Base-by-base conservation (phyloP, 2,113 vertebrate species). In the Crotalus helleri region DNA sequence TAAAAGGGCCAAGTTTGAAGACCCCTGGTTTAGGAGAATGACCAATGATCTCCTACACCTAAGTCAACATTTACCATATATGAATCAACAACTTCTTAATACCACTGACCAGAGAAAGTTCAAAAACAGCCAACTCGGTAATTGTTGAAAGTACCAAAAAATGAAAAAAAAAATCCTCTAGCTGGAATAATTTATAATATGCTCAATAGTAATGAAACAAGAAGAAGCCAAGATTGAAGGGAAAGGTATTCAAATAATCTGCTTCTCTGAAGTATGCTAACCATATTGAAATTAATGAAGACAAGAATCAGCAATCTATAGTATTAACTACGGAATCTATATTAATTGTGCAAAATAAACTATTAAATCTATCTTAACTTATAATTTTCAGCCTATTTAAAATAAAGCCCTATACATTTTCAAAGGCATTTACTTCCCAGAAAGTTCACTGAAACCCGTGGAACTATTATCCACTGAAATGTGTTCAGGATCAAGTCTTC, bases 281-380 rank as follows among this genome's bases (percentile, higher is more conserved):
- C 90, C 81, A 94, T 24, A 92, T 55, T 54, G 89, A 94, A 95
- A 94, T 91, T 23, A 74, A 91, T 39, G 85, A 93, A 96, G 90
- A 90, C 58, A 94, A 95, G 88, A 91, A 92, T 61, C 93, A 96
- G 94, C 87, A 17, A 39, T 94, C 92, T 93, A 19, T 7, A 88
- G 92, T 44, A 59, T 91, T 58, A 90, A 51, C 74, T 23, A 92
- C 95, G 91, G 74, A 93, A 89, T 55, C 69, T 90, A 90, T 90
- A 24, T 87, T 44, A 85, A 51, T 19, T 11, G 55, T 92, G 88
- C 94, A 95, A 94, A 94, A n/a, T 3, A 91, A 91, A 91, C 92
- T 93, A 88, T 92, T 88, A 95, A 93, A 90, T 53, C n/a, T 88
- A 87, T 87, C 33, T 88, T 91, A 89, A 87, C 46, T 53, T 85